Evolutionary conservation across 1,140 invertebrate genomes (phyloP).

Genomic region (Anoplophora glabripennis): DNA sequence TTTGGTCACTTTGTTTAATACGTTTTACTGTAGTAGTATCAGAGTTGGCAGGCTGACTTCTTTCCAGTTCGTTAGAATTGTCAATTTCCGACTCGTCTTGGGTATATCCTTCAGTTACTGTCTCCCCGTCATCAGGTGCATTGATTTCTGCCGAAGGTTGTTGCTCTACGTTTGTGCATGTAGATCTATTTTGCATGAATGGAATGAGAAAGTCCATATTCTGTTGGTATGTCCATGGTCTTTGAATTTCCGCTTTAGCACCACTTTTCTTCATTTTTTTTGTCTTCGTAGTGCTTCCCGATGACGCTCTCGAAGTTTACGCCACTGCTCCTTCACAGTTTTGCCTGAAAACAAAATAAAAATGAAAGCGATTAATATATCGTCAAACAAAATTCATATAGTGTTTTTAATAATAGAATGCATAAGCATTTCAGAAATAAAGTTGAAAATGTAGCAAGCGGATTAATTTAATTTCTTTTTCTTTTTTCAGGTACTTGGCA

Average conservation of each 20-base stretch:
- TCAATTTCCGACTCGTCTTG: neutral
- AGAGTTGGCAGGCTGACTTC: neutral
- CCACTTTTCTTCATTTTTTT: conserved; percentile 10
- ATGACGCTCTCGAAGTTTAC: neutral
- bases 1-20: conserved; percentile 2
- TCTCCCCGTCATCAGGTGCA: no score
- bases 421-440: neutral
- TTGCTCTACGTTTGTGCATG: neutral
- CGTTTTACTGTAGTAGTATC: conserved; percentile 1
- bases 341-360: neutral
- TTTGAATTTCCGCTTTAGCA: neutral
- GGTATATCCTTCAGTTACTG: neutral
- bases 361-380: neutral
- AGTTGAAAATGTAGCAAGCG: neutral
- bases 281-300: conserved; percentile 7
- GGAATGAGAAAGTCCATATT: conserved; percentile 3
- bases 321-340: conserved; percentile 1
- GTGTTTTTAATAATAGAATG: neutral
- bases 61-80: neutral
- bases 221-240: conserved; percentile 6
- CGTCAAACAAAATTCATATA: neutral
- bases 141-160: conserved; percentile 2
- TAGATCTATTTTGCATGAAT: conserved; percentile 6
- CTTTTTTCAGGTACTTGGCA: conserved; percentile 21
- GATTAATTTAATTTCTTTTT: neutral